Percentiles rank a stretch among this genome's conserved stretches.
These are phyloP conservation scores for Styela plicata DNA, from an alignment of 23 tunicate genomes.

Conservation along the genomic window DNA sequence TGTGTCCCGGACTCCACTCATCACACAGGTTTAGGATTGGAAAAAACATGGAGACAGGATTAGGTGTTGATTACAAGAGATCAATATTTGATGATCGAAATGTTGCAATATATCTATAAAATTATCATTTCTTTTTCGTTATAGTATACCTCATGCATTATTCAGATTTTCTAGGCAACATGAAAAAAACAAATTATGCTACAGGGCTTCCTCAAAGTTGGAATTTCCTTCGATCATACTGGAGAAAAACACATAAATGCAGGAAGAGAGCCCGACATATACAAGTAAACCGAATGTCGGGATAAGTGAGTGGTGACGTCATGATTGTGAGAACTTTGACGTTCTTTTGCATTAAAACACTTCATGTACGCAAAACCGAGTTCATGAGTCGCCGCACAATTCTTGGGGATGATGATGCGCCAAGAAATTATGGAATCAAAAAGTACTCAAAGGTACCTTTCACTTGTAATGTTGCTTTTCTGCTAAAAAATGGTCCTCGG, in stretches of 20 bases:
- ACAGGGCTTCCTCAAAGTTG: conserved; percentile 93
- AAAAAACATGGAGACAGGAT: too few species aligned
- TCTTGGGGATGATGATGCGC: conserved; percentile 89
- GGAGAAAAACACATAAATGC: conserved; percentile 12
- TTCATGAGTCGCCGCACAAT: conserved; percentile 63
- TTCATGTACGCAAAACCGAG: conserved; percentile 93
- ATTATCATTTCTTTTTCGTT: too few species aligned
- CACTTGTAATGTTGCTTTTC: too few species aligned
- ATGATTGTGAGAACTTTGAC: conserved; percentile 21
- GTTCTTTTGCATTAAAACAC: conserved; percentile 68
- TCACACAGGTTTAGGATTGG: too few species aligned
- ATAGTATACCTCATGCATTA: too few species aligned
- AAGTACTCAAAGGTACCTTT: conserved; percentile 50
- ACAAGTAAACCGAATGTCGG: too few species aligned
- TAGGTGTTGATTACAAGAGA: too few species aligned
- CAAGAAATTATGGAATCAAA: conserved; percentile 61
- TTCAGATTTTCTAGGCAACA: too few species aligned
- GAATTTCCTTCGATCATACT: conserved; percentile 41
- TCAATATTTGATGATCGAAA: too few species aligned
- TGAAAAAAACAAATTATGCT: not conserved
- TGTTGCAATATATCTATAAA: too few species aligned
- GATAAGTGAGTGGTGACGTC: conserved; percentile 7
- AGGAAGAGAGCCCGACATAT: not conserved
- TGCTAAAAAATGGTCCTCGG: too few species aligned
- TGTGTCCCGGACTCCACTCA: too few species aligned